Evolutionary conservation across 2,888 invertebrate species (phyloP).

Genomic region (Mystacides longicornis): DNA sequence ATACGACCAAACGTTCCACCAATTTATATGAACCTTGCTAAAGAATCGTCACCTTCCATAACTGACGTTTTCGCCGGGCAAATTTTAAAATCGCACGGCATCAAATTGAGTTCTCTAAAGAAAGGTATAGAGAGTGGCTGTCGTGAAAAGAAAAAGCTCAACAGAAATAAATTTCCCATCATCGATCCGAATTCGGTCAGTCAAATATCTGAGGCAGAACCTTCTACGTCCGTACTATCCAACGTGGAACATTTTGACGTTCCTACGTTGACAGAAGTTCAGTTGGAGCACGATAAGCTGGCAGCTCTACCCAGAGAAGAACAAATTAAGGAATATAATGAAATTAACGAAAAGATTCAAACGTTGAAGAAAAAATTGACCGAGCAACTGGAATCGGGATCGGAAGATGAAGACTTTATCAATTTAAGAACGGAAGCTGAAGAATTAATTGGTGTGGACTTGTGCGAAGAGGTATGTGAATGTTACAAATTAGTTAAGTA

Average conservation of each 20-base stretch:
- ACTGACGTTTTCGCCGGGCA: constrained; percentile 59
- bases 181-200: constrained; percentile 42
- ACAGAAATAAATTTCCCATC: constrained; percentile 39
- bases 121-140: constrained; percentile 27
- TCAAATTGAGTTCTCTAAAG: constrained; percentile 31
- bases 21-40: constrained; percentile 30
- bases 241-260: constrained; percentile 42
- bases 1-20: constrained; percentile 45
- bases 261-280: constrained; percentile 42
- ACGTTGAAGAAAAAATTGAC: constrained; percentile 42
- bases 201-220: constrained; percentile 6
- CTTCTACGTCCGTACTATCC: constrained; percentile 22
- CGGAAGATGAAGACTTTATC: constrained; percentile 58
- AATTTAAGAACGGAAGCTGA: constrained; percentile 59
- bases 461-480: constrained; percentile 35
- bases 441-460: constrained; percentile 40
- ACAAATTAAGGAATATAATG: constrained; percentile 40
- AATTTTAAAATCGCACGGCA: constrained; percentile 47
- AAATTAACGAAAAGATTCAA: constrained; percentile 57
- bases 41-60: constrained; percentile 47
- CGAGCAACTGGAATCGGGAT: constrained; percentile 48
- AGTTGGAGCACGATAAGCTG: constrained; percentile 17
- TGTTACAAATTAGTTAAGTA: neutral
- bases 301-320: constrained; percentile 31
- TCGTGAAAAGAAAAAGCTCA: constrained; percentile 29